Evolutionary conservation across 1,140 invertebrate species (phyloP), one percentile per base, ranked within the genome.

Genomic region (Zaprionus taronus): DNA sequence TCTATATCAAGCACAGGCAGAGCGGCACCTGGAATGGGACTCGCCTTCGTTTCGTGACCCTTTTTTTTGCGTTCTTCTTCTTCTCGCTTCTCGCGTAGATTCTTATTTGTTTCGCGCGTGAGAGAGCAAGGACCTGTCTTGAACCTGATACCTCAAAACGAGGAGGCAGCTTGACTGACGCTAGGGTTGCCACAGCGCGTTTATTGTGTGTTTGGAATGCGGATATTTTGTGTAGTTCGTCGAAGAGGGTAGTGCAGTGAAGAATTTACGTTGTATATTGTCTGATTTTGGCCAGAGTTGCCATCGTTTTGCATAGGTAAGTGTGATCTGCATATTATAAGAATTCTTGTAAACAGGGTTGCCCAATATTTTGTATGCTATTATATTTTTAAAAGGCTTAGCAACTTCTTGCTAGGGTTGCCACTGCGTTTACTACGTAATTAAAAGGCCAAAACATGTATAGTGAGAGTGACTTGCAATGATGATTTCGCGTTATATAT

Each of bases 121-220:
- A 64, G 74, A 87, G 83, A 83, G 80, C 84, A 87, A 87, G 83
- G 83, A 87, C 84, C 83, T 89, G 83, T 75, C 84, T 78, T 84
- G 84, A 89, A 89, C 84, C 89, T 89, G 83, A 83, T 81, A 78
- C 67, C 49, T 5, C 12, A 0, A 7, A 47, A n/a, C 20, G 47
- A n/a, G 15, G 38, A 69, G 38, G 64, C 61, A 69, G 69, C 70
- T 66, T 66, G 28, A 41, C 47, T 66, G 28, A 41, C 47, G 38
- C 36, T 47, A 49, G 67, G n/a, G 63, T 65, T 67, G 70, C 53
- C 49, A 73, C n/a, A 17, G n/a, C 2, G n/a, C 41, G 9, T 11
- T 7, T 9, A 36, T 36, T 38, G 36, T 38, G 14, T 4, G 4
- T 4, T 47, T 17, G 41, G 41, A 47, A 47, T 47, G 41, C 41